Conservation (phyloP, 2,797 vertebrate species). For the Sebastes nivosus region DNA sequence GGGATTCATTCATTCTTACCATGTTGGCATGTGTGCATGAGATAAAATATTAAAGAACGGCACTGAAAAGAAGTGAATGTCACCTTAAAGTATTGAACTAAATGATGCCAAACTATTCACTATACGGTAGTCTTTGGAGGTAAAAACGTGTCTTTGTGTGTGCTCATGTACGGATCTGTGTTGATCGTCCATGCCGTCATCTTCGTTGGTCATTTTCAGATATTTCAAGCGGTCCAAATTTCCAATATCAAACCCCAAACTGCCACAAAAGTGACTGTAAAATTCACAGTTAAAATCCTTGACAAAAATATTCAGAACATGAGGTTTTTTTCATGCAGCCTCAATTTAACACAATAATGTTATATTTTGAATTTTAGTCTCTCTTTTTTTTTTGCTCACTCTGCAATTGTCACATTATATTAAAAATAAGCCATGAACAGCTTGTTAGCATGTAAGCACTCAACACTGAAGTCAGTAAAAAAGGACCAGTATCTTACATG, state of each 20-base stretch:
- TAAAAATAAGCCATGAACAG: background rate
- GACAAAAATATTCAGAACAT: slow-evolving; percentile 40
- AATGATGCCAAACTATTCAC: background rate
- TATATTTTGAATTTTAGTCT: slow-evolving; percentile 21
- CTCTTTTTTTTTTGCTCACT: background rate
- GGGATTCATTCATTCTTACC: slow-evolving; percentile 11
- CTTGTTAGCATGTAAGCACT: background rate
- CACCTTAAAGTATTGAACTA: background rate
- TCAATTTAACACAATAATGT: slow-evolving; percentile 35
- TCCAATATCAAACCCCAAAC: slow-evolving; percentile 7
- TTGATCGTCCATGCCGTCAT: background rate
- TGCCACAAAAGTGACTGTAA: background rate
- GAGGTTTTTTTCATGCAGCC: slow-evolving; percentile 41
- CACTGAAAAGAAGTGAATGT: background rate
- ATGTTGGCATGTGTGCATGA: background rate
- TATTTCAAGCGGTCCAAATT: background rate
- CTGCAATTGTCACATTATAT: slow-evolving; percentile 13
- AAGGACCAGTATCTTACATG: background rate
- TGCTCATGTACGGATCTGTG: background rate
- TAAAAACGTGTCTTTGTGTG: background rate
- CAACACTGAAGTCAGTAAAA: background rate
- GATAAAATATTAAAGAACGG: background rate
- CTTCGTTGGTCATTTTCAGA: background rate
- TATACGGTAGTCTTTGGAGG: background rate
- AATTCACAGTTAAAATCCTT: background rate